Evolutionary conservation across 2,888 invertebrate species (phyloP).

Genomic region (Dryocosmus kuriphilus): DNA sequence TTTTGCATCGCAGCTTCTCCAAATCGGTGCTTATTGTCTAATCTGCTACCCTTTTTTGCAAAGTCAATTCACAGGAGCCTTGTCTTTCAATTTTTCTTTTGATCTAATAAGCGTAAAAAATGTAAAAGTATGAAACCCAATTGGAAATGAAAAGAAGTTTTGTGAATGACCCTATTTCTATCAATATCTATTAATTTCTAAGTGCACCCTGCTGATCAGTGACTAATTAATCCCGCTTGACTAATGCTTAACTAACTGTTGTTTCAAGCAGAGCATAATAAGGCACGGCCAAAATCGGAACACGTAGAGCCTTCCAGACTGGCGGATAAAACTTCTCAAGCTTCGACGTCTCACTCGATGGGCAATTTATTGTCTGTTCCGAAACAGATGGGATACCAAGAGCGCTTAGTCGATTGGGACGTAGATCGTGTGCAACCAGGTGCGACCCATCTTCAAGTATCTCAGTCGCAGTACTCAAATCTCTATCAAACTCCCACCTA

Average conservation of each 20-base stretch:
- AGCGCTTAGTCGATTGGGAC: constrained; percentile 74
- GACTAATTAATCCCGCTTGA: constrained; percentile 35
- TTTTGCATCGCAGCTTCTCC: constrained; percentile 54
- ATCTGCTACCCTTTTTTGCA: background rate
- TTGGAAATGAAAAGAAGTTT: background rate
- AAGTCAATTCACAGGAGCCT: background rate
- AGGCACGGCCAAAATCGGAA: constrained; percentile 75
- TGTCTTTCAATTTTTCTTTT: background rate
- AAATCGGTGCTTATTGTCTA: background rate
- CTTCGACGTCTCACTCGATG: constrained; percentile 74
- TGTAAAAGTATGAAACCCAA: background rate
- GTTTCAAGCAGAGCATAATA: constrained; percentile 70
- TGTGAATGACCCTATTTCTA: background rate
- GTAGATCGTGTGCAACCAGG: constrained; percentile 66
- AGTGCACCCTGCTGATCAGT: background rate
- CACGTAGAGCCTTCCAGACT: constrained; percentile 70
- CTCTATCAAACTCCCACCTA: constrained; percentile 55
- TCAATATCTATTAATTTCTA: background rate
- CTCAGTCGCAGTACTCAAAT: constrained; percentile 54
- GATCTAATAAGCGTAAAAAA: background rate
- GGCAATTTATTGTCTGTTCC: constrained; percentile 74
- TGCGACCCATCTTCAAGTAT: constrained; percentile 55
- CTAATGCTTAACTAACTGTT: constrained; percentile 73
- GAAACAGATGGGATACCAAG: constrained; percentile 67
- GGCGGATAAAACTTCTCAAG: constrained; percentile 63